These are phyloP conservation scores for Orius laevigatus DNA, from an alignment of 1,140 invertebrate genomes.

Conservation along the genomic window DNA sequence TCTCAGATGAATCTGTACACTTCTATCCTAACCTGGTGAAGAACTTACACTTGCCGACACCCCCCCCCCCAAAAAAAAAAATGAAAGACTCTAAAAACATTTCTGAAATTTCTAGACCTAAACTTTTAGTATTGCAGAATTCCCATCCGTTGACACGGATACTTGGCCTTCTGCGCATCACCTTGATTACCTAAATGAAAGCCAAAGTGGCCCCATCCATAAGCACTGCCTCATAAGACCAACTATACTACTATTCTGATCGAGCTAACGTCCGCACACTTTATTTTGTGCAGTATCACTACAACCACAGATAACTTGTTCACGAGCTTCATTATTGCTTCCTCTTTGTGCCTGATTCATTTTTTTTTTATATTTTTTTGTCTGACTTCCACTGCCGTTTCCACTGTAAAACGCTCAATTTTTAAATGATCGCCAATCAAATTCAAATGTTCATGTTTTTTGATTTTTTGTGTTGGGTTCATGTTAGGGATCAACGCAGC, in stretches of 20 bases:
- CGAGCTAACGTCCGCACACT: slow-evolving; percentile 15
- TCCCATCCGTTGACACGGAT: slow-evolving; percentile 19
- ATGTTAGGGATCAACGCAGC: no score
- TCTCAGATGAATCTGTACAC: background rate
- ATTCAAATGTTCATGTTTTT: no score
- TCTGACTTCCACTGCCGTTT: background rate
- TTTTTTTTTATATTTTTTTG: background rate
- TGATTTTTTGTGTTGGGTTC: no score
- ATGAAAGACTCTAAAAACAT: no score
- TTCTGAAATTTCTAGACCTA: slow-evolving; percentile 9
- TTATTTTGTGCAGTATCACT: slow-evolving; percentile 17
- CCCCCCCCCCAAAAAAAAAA: no score
- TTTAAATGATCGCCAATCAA: no score
- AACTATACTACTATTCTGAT: slow-evolving; percentile 15
- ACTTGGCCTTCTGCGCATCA: slow-evolving; percentile 17
- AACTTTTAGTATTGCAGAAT: slow-evolving; percentile 21
- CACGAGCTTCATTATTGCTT: slow-evolving; percentile 14
- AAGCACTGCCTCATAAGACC: slow-evolving; percentile 17
- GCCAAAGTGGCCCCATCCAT: slow-evolving; percentile 17
- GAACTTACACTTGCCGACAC: no score
- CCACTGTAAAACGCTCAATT: no score
- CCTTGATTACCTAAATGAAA: slow-evolving; percentile 14
- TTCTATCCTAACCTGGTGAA: background rate
- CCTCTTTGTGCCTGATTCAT: background rate
- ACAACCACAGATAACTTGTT: slow-evolving; percentile 14